Evolutionary conservation across 2,113 vertebrate genomes (phyloP).

Genomic region (Plotosus lineatus): DNA sequence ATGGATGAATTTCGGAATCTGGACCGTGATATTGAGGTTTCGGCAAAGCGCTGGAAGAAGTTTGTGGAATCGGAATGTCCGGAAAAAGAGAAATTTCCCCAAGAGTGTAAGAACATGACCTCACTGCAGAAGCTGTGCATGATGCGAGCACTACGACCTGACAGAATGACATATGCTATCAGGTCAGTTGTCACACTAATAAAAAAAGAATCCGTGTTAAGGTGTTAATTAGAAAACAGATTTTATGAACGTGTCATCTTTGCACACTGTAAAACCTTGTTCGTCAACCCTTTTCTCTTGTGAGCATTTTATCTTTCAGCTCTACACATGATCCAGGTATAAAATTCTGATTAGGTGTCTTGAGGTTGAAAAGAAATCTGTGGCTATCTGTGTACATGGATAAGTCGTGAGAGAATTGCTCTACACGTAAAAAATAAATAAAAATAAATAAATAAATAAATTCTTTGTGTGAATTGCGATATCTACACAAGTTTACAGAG

Average conservation of each 20-base stretch:
- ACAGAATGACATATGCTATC: constrained; percentile 51
- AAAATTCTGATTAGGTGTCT: background rate
- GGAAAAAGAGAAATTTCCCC: constrained; percentile 92
- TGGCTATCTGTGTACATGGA: background rate
- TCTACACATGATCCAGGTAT: background rate
- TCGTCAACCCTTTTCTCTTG: background rate
- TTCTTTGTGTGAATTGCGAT: background rate
- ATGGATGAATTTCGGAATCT: constrained; percentile 91
- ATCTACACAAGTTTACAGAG: no score
- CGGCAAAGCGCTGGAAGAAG: constrained; percentile 92
- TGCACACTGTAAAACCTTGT: background rate
- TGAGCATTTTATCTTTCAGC: background rate
- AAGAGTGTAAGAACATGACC: constrained; percentile 93
- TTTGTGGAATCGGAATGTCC: constrained; percentile 91
- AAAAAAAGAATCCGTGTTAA: background rate
- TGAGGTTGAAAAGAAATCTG: background rate
- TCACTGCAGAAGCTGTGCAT: constrained; percentile 74
- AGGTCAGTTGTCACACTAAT: constrained; percentile 30
- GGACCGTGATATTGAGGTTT: constrained; percentile 91
- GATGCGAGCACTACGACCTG: constrained; percentile 50
- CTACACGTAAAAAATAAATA: background rate
- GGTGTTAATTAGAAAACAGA: background rate
- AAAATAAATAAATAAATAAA: background rate
- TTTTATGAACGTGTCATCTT: background rate
- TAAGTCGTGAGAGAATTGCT: background rate